Conservation (phyloP, 2,888 invertebrate species). For the Andricus quercusramuli region DNA sequence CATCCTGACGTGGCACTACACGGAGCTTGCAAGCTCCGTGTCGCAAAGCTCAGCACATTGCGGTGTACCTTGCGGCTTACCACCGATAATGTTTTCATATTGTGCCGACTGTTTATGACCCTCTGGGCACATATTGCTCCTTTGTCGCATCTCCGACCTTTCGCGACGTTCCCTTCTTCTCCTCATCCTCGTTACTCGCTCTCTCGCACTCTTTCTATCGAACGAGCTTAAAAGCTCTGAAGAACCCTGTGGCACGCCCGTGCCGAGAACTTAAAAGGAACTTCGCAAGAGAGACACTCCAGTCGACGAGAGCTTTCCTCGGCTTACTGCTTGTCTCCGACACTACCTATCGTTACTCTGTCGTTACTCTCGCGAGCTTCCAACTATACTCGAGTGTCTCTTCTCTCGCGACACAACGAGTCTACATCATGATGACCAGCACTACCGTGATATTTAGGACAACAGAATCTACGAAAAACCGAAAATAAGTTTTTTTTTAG, state of each 20-base stretch:
- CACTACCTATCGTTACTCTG: slow-evolving; percentile 45
- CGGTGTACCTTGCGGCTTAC: slow-evolving; percentile 76
- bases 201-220: slow-evolving; percentile 56
- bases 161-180: slow-evolving; percentile 46
- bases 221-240: slow-evolving; percentile 69
- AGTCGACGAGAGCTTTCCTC: slow-evolving; percentile 70
- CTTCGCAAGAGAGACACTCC: slow-evolving; percentile 69
- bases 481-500: too few species aligned
- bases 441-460: too few species aligned
- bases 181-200: slow-evolving; percentile 44
- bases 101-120: slow-evolving; percentile 62
- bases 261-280: slow-evolving; percentile 73
- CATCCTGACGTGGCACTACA: slow-evolving; percentile 75
- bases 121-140: slow-evolving; percentile 46
- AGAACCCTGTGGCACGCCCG: slow-evolving; percentile 57
- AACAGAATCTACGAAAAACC: too few species aligned
- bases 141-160: slow-evolving; percentile 53
- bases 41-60: slow-evolving; percentile 77
- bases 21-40: slow-evolving; percentile 60
- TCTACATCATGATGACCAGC: not conserved
- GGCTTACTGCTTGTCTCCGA: slow-evolving; percentile 68
- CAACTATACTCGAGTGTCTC: slow-evolving; percentile 26
- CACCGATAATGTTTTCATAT: slow-evolving; percentile 77
- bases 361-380: slow-evolving; percentile 8
- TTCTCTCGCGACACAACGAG: slow-evolving; percentile 4